phyloP scores from a whole-genome alignment of 1,140 invertebrate species.

The Stegodyphus dumicola region DNA sequence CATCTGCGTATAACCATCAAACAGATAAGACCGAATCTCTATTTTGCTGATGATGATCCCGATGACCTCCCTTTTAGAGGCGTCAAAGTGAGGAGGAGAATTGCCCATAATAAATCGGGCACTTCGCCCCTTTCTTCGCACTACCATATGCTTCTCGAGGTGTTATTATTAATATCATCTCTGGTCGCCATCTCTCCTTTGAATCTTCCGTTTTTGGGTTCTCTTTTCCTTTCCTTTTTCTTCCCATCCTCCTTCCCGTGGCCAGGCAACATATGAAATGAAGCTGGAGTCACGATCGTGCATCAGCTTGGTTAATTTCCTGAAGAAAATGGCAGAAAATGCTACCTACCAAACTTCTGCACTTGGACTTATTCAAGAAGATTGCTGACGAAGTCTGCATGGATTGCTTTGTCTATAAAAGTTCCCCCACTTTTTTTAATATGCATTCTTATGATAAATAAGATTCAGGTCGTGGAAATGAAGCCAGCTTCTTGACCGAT shows the following conservation, averaged over 20 bases:
- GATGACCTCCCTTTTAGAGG: slow-evolving; percentile 3
- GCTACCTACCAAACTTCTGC: too few species aligned
- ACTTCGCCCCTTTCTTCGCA: neutral
- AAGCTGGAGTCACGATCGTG: slow-evolving; percentile 1
- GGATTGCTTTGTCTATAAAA: too few species aligned
- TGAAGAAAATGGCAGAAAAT: too few species aligned
- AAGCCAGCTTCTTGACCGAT: too few species aligned
- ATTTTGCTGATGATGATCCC: slow-evolving; percentile 9
- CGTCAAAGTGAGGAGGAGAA: slow-evolving; percentile 38
- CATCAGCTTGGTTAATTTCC: too few species aligned
- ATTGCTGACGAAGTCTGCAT: too few species aligned
- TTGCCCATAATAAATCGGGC: slow-evolving; percentile 16
- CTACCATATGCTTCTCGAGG: slow-evolving; percentile 27
- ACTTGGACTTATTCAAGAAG: too few species aligned
- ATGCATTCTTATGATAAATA: too few species aligned
- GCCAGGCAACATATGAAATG: neutral
- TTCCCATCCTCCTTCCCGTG: neutral
- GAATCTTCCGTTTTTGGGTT: neutral
- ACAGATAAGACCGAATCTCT: slow-evolving; percentile 13
- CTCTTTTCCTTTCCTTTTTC: neutral
- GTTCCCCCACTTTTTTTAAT: too few species aligned
- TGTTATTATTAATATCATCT: slow-evolving; percentile 38
- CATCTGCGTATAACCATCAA: neutral
- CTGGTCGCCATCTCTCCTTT: slow-evolving; percentile 7
- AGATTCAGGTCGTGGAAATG: too few species aligned